A percentile compares a stretch with the other conserved stretches of the same genome.
Conservation (phyloP, 2,888 invertebrate genomes). For the Hirtodrosophila cameraria region DNA sequence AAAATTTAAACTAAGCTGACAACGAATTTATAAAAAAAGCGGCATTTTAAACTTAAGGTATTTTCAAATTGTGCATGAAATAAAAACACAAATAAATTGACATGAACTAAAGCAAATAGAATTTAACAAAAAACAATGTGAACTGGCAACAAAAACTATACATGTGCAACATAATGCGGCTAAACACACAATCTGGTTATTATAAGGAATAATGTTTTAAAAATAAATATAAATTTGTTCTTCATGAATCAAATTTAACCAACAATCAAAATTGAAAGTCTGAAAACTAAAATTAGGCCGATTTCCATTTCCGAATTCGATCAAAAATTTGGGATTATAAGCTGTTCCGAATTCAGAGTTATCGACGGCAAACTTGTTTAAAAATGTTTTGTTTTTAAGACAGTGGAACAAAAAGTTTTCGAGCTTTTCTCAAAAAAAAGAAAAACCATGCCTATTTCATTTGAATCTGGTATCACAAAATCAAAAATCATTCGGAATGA, state of each 20-base stretch:
- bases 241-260: background rate
- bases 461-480: no score
- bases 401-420: no score
- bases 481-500: no score
- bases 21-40: background rate
- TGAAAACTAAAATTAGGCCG: no score
- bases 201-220: background rate
- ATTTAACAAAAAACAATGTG: background rate
- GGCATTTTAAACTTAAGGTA: conserved; percentile 16
- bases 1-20: background rate
- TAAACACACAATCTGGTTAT: background rate
- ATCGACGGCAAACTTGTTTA: no score
- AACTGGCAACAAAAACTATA: background rate
- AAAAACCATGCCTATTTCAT: no score
- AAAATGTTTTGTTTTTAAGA: no score
- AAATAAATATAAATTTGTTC: background rate
- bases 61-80: conserved; percentile 4
- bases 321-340: no score
- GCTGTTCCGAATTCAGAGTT: no score
- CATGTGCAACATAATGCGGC: background rate
- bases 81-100: background rate
- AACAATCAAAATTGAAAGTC: no score
- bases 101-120: background rate
- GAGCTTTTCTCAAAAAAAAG: no score
- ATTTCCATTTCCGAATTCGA: no score